Percentiles rank a stretch among this genome's conserved stretches.
Evolutionary conservation across 2,113 vertebrate genomes (phyloP).

Genomic region (Oryzias melastigma): DNA sequence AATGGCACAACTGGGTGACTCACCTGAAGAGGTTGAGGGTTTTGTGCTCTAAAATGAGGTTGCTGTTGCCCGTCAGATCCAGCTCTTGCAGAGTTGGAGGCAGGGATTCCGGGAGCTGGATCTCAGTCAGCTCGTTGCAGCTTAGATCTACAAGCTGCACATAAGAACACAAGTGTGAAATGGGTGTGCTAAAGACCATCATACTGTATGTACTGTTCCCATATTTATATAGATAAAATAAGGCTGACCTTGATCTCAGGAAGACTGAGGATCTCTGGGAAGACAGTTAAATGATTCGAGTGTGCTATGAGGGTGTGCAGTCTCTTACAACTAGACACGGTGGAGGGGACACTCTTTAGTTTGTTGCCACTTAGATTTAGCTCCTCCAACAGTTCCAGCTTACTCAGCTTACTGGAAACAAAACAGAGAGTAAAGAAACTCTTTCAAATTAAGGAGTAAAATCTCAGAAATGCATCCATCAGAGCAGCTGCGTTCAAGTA

Average conservation of each 20-base stretch:
- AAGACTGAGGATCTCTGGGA: constrained; percentile 93
- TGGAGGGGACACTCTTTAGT: constrained; percentile 93
- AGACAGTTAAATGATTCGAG: constrained; percentile 91
- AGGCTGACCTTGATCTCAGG: constrained; percentile 90
- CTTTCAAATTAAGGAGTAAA: not conserved
- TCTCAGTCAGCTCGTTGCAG: constrained; percentile 94
- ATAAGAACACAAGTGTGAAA: constrained; percentile 28
- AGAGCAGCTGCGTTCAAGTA: not conserved
- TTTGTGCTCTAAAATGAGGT: constrained; percentile 91
- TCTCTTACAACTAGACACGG: constrained; percentile 90
- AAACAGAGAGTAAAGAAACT: not conserved
- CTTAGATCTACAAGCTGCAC: constrained; percentile 92
- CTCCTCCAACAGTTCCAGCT: constrained; percentile 91
- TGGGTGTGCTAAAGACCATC: constrained; percentile 5
- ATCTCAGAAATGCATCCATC: not conserved
- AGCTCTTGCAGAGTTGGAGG: constrained; percentile 89
- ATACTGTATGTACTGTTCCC: not conserved
- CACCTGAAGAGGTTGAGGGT: constrained; percentile 95
- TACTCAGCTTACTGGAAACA: constrained; percentile 87
- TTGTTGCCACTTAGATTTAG: constrained; percentile 95
- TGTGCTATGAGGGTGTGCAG: constrained; percentile 92
- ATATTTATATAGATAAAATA: not conserved
- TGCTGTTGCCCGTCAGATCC: constrained; percentile 91
- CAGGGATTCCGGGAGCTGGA: constrained; percentile 87
- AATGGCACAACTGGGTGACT: constrained; percentile 7